phyloP scores from a whole-genome alignment of 2,797 vertebrate species.

The Chloroceryle amazona region DNA sequence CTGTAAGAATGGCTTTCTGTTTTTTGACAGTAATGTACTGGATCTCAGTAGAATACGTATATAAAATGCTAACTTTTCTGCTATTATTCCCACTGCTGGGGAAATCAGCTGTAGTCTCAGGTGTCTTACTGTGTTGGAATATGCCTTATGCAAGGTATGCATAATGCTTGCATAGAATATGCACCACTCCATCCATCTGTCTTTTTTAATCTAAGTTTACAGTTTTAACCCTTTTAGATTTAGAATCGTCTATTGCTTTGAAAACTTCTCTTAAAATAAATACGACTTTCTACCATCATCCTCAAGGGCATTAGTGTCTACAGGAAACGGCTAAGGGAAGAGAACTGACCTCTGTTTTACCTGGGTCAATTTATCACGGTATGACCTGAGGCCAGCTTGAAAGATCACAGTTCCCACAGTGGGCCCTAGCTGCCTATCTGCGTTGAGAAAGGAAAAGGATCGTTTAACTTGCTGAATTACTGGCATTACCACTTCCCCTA shows the following conservation, averaged over 20 bases:
- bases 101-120: background rate
- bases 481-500: background rate
- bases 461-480: background rate
- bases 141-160: background rate
- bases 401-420: background rate
- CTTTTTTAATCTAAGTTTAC: slow-evolving; percentile 18
- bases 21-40: slow-evolving; percentile 3
- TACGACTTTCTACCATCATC: background rate
- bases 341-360: background rate
- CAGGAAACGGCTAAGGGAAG: background rate
- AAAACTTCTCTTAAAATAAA: background rate
- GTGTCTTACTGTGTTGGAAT: background rate
- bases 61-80: background rate
- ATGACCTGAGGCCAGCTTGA: background rate
- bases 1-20: background rate
- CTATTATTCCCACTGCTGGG: background rate
- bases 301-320: background rate
- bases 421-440: background rate
- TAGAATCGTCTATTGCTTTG: background rate
- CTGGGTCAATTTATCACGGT: background rate
- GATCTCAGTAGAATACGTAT: background rate
- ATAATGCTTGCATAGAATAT: background rate
- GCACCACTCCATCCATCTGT: background rate
- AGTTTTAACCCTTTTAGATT: background rate
- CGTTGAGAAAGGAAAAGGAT: slow-evolving; percentile 20